phyloP scores from a whole-genome alignment of 1,140 invertebrate genomes.

The Drosophila lacteicornis region DNA sequence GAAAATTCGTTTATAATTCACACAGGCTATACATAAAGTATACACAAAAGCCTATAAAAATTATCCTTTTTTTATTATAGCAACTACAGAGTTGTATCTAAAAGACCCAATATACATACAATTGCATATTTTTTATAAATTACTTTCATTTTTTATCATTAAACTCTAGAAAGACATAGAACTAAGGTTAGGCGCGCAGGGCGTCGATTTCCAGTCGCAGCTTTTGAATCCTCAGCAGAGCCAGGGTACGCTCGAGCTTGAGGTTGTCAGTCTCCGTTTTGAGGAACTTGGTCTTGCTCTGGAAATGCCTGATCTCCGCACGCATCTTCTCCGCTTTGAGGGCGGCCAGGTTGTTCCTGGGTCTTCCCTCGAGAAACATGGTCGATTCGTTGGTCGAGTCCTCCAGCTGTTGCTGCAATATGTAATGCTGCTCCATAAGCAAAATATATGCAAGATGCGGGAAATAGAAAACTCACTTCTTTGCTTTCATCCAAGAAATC shows the following conservation, averaged over 20 bases:
- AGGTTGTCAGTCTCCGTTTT: slow-evolving; percentile 49
- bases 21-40: no score
- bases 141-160: background rate
- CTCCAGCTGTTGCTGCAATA: slow-evolving; percentile 19
- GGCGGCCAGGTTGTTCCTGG: slow-evolving; percentile 23
- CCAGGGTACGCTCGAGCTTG: slow-evolving; percentile 39
- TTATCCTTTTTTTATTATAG: background rate
- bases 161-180: background rate
- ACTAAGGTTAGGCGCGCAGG: slow-evolving; percentile 15
- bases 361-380: slow-evolving; percentile 11
- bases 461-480: slow-evolving; percentile 13
- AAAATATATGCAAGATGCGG: background rate
- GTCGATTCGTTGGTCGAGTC: slow-evolving; percentile 2
- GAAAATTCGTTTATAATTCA: no score
- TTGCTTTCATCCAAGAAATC: slow-evolving; percentile 28
- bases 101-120: background rate
- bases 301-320: slow-evolving; percentile 43
- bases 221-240: slow-evolving; percentile 38
- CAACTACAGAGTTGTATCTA: no score
- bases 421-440: slow-evolving; percentile 3
- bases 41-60: no score
- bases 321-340: slow-evolving; percentile 35
- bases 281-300: slow-evolving; percentile 43
- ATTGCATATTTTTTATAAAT: background rate
- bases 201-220: slow-evolving; percentile 45